These are phyloP conservation scores for Falco berigora DNA, from an alignment of 2,797 vertebrate genomes.

Conservation along the genomic window DNA sequence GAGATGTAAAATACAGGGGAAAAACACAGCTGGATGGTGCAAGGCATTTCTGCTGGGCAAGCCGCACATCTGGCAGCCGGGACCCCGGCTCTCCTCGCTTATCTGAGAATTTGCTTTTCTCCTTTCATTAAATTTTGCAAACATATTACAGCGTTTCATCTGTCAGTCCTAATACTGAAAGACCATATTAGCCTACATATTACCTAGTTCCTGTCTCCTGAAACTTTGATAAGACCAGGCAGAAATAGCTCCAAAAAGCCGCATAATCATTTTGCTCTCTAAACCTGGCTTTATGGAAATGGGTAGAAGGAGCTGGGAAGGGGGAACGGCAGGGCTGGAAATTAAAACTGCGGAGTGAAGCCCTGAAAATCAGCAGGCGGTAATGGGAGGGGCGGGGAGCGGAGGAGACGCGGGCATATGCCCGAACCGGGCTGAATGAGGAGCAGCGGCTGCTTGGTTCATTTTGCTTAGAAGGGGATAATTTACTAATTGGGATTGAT, in stretches of 20 bases:
- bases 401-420: background rate
- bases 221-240: background rate
- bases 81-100: background rate
- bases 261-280: background rate
- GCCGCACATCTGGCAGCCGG: constrained; percentile 1
- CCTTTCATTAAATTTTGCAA: constrained; percentile 52
- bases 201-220: constrained; percentile 24
- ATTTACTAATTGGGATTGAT: background rate
- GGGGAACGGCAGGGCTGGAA: background rate
- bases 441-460: background rate
- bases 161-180: constrained; percentile 30
- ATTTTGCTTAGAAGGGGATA: background rate
- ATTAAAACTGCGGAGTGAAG: background rate
- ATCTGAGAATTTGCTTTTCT: constrained; percentile 52
- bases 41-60: background rate
- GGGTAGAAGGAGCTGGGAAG: background rate
- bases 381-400: background rate
- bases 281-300: background rate
- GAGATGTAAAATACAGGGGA: background rate
- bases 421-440: background rate
- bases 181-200: background rate
- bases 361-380: background rate
- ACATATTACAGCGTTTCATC: constrained; percentile 29
- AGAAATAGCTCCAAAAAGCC: background rate
- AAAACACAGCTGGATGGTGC: background rate